phyloP scores from a whole-genome alignment of 2,797 vertebrate species.

The Tiaroga cobitis region DNA sequence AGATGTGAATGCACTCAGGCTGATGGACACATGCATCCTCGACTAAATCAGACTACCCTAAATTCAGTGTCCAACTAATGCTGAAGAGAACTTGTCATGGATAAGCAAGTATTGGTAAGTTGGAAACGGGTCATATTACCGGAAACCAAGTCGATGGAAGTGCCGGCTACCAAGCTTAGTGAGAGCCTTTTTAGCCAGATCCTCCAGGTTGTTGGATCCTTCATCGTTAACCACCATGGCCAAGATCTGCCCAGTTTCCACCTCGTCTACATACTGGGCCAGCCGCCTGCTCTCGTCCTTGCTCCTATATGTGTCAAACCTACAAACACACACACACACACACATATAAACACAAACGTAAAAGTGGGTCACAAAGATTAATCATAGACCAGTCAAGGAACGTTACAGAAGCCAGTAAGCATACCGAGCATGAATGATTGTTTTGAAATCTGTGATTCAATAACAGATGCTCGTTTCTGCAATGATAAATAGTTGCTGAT shows the following conservation, averaged over 20 bases:
- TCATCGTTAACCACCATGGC: constrained; percentile 93
- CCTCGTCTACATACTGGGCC: constrained; percentile 81
- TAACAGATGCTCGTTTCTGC: constrained; percentile 33
- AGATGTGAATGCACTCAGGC: neutral
- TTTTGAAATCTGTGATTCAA: constrained; percentile 36
- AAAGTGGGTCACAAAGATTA: constrained; percentile 55
- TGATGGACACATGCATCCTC: neutral
- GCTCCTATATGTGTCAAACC: constrained; percentile 94
- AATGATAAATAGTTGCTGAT: constrained; percentile 35
- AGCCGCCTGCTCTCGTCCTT: constrained; percentile 90
- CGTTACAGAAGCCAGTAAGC: constrained; percentile 40
- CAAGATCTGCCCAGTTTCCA: constrained; percentile 84
- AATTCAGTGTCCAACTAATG: neutral
- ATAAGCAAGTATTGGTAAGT: neutral
- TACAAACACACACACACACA: constrained; percentile 61
- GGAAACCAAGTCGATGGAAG: constrained; percentile 88
- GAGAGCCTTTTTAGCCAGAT: constrained; percentile 86
- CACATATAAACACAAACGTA: neutral
- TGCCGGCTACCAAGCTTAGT: constrained; percentile 88
- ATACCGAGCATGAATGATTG: constrained; percentile 40
- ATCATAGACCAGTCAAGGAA: constrained; percentile 39
- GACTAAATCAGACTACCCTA: neutral
- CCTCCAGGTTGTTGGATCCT: constrained; percentile 92
- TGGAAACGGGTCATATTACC: constrained; percentile 73
- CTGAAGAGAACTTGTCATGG: neutral